Conservation (phyloP, 2,113 vertebrate genomes). For the Microcebus lehilahytsara region DNA sequence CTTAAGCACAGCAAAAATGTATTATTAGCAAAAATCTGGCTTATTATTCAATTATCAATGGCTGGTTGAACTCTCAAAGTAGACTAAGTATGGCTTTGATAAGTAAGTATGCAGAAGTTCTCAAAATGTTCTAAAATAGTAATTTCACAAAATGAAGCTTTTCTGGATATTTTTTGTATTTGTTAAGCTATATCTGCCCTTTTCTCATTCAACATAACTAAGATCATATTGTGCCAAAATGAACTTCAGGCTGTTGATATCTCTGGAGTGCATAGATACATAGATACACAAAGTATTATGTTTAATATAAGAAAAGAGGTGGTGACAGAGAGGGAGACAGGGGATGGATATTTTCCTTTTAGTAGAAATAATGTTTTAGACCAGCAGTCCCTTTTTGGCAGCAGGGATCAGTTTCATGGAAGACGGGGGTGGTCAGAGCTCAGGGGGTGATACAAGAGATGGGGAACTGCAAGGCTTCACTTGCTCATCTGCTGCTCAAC, state of each 20-base stretch:
- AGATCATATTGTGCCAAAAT: not conserved
- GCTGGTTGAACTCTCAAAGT: conserved; percentile 66
- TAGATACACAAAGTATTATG: not conserved
- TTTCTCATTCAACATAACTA: not conserved
- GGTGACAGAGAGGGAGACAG: too few relatives aligned
- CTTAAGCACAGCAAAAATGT: conserved; percentile 59
- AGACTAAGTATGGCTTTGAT: conserved; percentile 60
- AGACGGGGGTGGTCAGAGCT: too few relatives aligned
- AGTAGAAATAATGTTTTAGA: not conserved
- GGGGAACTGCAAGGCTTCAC: too few relatives aligned
- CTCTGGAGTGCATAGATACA: not conserved
- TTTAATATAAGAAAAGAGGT: not conserved
- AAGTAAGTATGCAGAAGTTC: conserved; percentile 60
- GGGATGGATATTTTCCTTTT: not conserved
- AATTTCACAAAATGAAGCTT: conserved; percentile 46
- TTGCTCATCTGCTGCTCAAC: too few relatives aligned
- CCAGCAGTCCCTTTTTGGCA: too few relatives aligned
- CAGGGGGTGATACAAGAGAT: too few relatives aligned
- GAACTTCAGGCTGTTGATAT: not conserved
- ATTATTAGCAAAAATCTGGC: conserved; percentile 71
- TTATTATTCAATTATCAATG: conserved; percentile 79
- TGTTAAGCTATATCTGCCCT: not conserved
- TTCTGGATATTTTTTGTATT: not conserved
- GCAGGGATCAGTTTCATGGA: too few relatives aligned
- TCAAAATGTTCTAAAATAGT: conserved; percentile 61